Evolutionary conservation across 2,113 vertebrate genomes (phyloP).

Genomic region (Notiomystis cincta): DNA sequence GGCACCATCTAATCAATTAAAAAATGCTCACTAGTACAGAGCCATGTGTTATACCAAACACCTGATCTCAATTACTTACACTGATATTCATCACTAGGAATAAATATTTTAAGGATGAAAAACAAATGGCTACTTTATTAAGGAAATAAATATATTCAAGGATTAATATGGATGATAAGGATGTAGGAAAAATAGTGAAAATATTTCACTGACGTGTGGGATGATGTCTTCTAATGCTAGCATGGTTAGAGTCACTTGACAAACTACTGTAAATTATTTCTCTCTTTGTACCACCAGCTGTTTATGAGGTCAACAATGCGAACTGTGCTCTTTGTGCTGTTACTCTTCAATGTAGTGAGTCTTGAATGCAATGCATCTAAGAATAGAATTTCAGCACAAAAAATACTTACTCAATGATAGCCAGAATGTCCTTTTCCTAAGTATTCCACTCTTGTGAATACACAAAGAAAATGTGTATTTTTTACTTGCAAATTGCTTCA

Average conservation of each 20-base stretch:
- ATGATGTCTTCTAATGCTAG: background rate
- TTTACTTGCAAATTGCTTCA: constrained; percentile 43
- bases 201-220: background rate
- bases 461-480: background rate
- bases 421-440: constrained; percentile 20
- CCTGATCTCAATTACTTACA: background rate
- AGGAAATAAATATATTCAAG: background rate
- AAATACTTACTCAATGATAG: background rate
- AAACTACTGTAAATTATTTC: background rate
- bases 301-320: constrained; percentile 5
- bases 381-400: constrained; percentile 32
- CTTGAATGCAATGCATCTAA: background rate
- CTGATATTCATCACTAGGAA: background rate
- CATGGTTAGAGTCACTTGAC: background rate
- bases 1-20: background rate
- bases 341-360: background rate
- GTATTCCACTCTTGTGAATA: background rate
- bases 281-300: background rate
- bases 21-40: background rate
- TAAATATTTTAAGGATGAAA: background rate
- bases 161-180: background rate
- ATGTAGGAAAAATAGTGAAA: background rate
- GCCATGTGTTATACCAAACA: background rate
- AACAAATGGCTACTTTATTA: background rate
- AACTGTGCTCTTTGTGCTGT: background rate